Evolutionary conservation across 2,113 vertebrate genomes (phyloP).

Genomic region (Eublepharis macularius): DNA sequence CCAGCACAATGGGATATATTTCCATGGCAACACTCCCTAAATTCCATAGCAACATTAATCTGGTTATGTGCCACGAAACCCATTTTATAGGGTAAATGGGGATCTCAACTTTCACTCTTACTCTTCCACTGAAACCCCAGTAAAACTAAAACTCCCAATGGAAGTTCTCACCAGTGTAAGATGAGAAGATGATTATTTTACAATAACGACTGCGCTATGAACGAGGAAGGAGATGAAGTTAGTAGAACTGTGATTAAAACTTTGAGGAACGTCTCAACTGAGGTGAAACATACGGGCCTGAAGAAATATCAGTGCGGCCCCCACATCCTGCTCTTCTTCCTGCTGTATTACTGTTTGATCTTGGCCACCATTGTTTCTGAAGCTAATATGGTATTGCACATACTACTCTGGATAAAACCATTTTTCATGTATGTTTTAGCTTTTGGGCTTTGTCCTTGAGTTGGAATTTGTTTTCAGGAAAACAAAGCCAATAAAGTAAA

Average conservation of each 20-base stretch:
- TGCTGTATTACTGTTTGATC: not conserved
- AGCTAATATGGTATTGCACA: not conserved
- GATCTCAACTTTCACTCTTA: constrained; percentile 43
- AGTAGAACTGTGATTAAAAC: not conserved
- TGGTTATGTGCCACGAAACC: constrained; percentile 37
- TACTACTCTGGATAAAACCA: not conserved
- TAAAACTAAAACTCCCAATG: not conserved
- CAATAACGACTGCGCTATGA: not conserved
- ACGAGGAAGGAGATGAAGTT: not conserved
- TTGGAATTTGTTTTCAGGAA: not conserved
- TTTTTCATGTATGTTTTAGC: not conserved
- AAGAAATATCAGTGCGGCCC: not conserved
- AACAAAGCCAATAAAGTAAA: not conserved
- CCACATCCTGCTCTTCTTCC: not conserved
- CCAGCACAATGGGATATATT: constrained; percentile 10
- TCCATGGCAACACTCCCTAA: not conserved
- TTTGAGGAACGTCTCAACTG: not conserved
- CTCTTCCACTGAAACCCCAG: not conserved
- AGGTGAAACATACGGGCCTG: not conserved
- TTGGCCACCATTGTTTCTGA: not conserved
- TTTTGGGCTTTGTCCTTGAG: not conserved
- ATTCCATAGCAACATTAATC: constrained; percentile 46
- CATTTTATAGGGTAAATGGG: constrained; percentile 47
- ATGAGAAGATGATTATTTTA: not conserved
- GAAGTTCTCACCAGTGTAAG: not conserved